Conservation (phyloP, 2,888 invertebrate genomes). For the Beris chalybata region DNA sequence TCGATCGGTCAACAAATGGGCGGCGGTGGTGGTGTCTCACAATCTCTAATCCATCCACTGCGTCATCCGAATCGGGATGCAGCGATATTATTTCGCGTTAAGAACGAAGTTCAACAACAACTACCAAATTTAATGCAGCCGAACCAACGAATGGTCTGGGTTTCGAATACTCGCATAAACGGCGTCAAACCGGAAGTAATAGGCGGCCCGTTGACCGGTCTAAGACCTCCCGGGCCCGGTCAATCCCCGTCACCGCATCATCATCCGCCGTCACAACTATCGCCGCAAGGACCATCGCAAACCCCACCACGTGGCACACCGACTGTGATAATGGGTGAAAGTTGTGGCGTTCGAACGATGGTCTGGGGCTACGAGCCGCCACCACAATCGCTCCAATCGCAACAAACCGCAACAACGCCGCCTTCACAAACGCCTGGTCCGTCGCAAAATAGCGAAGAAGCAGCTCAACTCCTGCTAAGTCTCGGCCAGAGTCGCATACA, state of each 20-base stretch:
- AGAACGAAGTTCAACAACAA: conserved; percentile 49
- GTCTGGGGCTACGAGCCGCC: conserved; percentile 65
- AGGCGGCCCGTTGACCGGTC: conserved; percentile 59
- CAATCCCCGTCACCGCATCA: conserved; percentile 55
- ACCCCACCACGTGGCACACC: conserved; percentile 67
- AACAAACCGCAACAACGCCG: conserved; percentile 54
- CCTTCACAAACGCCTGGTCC: conserved; percentile 55
- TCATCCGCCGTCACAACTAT: conserved; percentile 52
- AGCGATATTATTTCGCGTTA: conserved; percentile 55
- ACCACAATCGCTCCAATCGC: conserved; percentile 58
- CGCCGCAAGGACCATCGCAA: conserved; percentile 55
- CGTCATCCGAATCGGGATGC: conserved; percentile 58
- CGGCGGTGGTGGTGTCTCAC: conserved; percentile 48
- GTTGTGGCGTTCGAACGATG: conserved; percentile 80
- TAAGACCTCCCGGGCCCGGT: conserved; percentile 46
- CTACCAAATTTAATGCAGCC: conserved; percentile 41
- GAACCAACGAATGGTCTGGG: conserved; percentile 59
- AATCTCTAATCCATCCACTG: conserved; percentile 56
- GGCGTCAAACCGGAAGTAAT: conserved; percentile 83
- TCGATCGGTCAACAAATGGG: conserved; percentile 43
- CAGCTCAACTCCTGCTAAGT: conserved; percentile 72
- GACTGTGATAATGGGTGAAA: conserved; percentile 91
- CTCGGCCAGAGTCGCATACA: conserved; percentile 69
- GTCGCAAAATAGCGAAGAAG: conserved; percentile 63
- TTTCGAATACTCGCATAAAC: conserved; percentile 68